These are phyloP conservation scores for Benthosema pterotum DNA, from an alignment of 2,797 vertebrate species.

Conservation along the genomic window DNA sequence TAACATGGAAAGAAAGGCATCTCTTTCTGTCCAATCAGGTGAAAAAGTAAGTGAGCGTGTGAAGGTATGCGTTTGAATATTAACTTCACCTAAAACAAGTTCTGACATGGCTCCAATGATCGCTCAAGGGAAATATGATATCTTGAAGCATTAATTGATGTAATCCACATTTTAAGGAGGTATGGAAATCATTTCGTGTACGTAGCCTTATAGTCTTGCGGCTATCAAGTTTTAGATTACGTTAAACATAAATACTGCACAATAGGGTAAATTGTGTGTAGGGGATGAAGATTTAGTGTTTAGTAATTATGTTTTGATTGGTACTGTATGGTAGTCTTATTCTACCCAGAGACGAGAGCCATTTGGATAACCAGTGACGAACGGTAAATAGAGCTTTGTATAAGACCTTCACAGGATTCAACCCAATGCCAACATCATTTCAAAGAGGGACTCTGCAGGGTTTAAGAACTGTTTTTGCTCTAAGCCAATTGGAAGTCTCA, in stretches of 20 bases:
- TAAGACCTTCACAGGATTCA: slow-evolving; percentile 69
- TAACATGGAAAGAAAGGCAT: neutral
- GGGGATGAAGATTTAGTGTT: no score
- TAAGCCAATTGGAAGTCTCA: slow-evolving; percentile 52
- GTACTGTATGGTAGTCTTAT: slow-evolving; percentile 9
- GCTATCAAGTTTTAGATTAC: neutral
- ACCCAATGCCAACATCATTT: slow-evolving; percentile 73
- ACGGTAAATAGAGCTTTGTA: slow-evolving; percentile 78
- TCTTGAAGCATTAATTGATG: neutral
- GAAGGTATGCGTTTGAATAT: neutral
- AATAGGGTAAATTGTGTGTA: neutral
- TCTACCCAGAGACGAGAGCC: slow-evolving; percentile 23
- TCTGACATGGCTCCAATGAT: neutral
- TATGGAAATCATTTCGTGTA: neutral
- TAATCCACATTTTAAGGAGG: neutral
- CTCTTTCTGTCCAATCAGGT: neutral
- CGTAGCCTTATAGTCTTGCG: no score
- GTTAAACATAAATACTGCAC: slow-evolving; percentile 1
- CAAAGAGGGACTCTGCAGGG: slow-evolving; percentile 75
- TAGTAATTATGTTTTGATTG: no score
- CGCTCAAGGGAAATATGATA: neutral
- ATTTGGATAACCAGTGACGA: slow-evolving; percentile 57
- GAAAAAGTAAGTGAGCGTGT: neutral
- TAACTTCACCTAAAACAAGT: neutral
- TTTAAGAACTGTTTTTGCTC: slow-evolving; percentile 76